Base-by-base conservation (phyloP, 2,888 invertebrate species). In the Drosophila nr. perissopoda region DNA sequence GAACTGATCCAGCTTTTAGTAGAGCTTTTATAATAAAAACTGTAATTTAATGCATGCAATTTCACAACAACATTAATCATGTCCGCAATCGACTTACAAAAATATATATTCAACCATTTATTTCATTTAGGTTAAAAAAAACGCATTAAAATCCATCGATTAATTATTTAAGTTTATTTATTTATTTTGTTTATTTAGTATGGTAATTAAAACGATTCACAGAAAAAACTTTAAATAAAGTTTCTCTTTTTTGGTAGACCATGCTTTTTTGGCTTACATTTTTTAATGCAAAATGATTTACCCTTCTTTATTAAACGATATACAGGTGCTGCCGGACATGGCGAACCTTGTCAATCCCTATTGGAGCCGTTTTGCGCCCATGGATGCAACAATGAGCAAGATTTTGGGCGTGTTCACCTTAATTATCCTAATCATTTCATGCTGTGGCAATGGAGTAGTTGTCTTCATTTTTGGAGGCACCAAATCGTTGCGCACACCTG, bases 371-470 rank as follows among this genome's bases (percentile, higher is more conserved):
- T 98, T 96, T 90, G 96, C 97, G 54, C 97, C 98, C 8, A 95
- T 98, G 96, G 97, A 98, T 92, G 96, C 97, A 4, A 94, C 97
- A 53, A 97, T 97, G 97, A 96, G 97, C 92, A 96, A 95, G 76
- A 94, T 97, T 59, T 94, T 97, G n/a, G 97, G 97, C 46, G 95
- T 97, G 84, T 95, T 96, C 68, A 97, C 98, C 90, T 95, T 95
- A 40, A 91, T 94, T 65, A 95, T 98, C 83, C 96, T 97, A 40
- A 93, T 89, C 29, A 88, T 93, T 57, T 92, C 93, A 16, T 91
- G 91, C 73, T 90, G 88, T 53, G 93, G 93, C 64, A 93, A 93
- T 70, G 92, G 93, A n/a, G 89, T 92, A 7, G 93, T 93, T 36
- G 91, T 93, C 60, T 93, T 90, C 57, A 93, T 93, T 61, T 93